Conservation (phyloP, 2,113 vertebrate species). For the Halichoeres trimaculatus region DNA sequence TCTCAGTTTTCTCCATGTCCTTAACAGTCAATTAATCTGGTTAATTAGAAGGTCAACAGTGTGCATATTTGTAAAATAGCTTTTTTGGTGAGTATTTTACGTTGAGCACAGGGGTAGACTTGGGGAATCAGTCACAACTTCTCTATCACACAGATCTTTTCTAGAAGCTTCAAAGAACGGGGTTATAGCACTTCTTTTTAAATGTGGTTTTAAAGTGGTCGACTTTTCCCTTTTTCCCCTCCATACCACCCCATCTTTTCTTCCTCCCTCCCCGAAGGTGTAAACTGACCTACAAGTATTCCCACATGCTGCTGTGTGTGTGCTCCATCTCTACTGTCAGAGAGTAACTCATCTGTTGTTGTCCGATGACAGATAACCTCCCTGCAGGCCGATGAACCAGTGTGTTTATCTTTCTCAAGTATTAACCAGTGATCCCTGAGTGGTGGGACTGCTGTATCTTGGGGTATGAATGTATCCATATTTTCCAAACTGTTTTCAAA, state of each 20-base stretch:
- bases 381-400: slow-evolving; percentile 22
- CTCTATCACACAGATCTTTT: no score
- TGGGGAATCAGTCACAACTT: no score
- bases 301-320: slow-evolving; percentile 13
- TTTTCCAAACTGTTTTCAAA: background rate
- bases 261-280: slow-evolving; percentile 25
- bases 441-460: background rate
- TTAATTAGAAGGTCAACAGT: no score
- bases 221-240: background rate
- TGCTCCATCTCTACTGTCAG: slow-evolving; percentile 23
- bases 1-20: no score
- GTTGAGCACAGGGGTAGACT: no score
- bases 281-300: slow-evolving; percentile 30
- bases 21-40: no score
- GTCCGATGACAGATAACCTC: slow-evolving; percentile 58
- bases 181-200: no score
- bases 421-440: background rate
- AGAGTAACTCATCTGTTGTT: slow-evolving; percentile 46
- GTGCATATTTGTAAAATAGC: no score
- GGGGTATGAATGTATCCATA: background rate
- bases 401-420: background rate
- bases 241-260: background rate
- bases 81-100: no score
- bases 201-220: background rate
- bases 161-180: no score